A percentile compares a stretch with the other conserved stretches of the same genome.
phyloP scores from a whole-genome alignment of 2,888 invertebrate genomes.

The Loripinus fragilis region DNA sequence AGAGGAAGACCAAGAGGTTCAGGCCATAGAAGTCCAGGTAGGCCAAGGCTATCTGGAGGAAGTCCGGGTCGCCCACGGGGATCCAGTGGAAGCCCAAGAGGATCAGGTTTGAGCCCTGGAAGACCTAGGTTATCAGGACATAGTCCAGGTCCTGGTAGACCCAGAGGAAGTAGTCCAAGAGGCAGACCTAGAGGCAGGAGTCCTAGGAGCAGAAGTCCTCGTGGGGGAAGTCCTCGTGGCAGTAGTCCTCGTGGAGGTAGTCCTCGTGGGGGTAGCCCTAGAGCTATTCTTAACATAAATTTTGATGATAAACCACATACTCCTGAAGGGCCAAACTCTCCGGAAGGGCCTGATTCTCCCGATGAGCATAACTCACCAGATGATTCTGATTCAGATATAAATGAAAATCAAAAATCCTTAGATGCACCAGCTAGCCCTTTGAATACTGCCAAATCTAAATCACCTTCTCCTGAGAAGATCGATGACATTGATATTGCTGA shows the following conservation, averaged over 20 bases:
- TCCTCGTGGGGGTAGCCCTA: conserved; percentile 49
- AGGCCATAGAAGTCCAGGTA: conserved; percentile 22
- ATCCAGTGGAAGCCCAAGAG: conserved; percentile 18
- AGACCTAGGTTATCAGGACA: conserved; percentile 14
- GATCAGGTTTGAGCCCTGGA: conserved; percentile 30
- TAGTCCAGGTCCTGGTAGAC: conserved; percentile 7
- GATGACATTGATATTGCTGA: background rate
- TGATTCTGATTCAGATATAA: background rate
- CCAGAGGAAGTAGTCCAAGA: conserved; percentile 47
- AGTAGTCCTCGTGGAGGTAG: conserved; percentile 31
- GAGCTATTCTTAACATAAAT: conserved; percentile 43
- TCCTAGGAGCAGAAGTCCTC: conserved; percentile 42
- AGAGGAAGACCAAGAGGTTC: conserved; percentile 11
- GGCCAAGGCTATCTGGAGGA: conserved; percentile 44
- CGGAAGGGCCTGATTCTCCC: no score
- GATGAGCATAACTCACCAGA: no score
- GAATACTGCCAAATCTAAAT: background rate
- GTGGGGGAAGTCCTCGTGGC: no score
- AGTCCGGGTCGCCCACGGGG: conserved; percentile 51
- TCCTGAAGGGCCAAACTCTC: no score
- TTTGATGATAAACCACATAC: conserved; percentile 33
- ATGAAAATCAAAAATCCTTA: background rate
- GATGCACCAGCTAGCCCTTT: background rate
- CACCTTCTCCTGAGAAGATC: background rate
- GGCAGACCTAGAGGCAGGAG: conserved; percentile 56